These are phyloP conservation scores for Pteronura brasiliensis DNA, from an alignment of 2,113 vertebrate species.

Conservation along the genomic window DNA sequence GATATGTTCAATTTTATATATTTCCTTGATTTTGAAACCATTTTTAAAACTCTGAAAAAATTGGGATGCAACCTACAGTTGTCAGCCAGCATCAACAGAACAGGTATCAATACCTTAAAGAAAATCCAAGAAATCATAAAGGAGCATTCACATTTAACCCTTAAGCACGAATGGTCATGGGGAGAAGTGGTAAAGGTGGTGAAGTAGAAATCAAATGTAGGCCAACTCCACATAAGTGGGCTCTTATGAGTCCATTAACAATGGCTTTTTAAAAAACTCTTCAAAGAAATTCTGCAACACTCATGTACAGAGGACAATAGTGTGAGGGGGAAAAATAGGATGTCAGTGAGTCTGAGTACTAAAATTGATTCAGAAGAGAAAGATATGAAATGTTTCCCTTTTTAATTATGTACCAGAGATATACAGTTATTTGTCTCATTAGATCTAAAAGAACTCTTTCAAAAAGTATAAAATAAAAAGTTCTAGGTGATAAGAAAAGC, in stretches of 20 bases:
- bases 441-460: not conserved
- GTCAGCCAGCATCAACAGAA: not conserved
- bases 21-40: not conserved
- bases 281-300: not conserved
- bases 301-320: not conserved
- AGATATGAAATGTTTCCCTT: not conserved
- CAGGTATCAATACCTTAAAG: not conserved
- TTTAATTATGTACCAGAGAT: not conserved
- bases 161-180: not conserved
- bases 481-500: not conserved
- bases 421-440: not conserved
- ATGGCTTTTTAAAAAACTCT: not conserved
- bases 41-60: conserved; percentile 18
- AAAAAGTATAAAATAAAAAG: conserved; percentile 11
- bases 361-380: conserved; percentile 16
- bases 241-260: not conserved
- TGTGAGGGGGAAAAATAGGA: not conserved
- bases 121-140: not conserved
- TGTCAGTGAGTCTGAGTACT: not conserved
- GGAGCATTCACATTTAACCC: not conserved
- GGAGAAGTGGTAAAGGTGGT: not conserved
- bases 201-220: not conserved
- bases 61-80: not conserved
- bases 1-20: not conserved
- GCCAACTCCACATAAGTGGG: not conserved